A percentile compares a stretch with the other conserved stretches of the same genome.
Conservation (phyloP, 2,113 vertebrate species). For the Emberiza fucata region DNA sequence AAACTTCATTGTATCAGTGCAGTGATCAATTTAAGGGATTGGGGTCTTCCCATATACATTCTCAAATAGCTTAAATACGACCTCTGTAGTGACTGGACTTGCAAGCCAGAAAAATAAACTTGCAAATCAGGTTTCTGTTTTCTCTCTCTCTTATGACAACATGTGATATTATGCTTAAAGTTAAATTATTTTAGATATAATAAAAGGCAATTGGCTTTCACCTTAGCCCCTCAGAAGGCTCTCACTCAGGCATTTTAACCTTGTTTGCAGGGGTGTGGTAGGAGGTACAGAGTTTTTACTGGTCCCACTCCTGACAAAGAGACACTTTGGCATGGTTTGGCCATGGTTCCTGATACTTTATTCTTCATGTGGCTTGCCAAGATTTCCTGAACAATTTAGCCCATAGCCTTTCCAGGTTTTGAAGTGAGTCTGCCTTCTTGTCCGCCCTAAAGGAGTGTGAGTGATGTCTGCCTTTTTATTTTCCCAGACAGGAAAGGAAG, state of each 20-base stretch:
- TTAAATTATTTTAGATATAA: neutral
- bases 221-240: neutral
- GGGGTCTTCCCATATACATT: neutral
- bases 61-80: neutral
- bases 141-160: neutral
- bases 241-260: neutral
- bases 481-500: neutral
- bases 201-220: neutral
- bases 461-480: neutral
- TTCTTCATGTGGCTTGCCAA: fast-evolving
- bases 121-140: neutral
- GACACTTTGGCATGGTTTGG: neutral
- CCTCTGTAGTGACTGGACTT: neutral
- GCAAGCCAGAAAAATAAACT: neutral
- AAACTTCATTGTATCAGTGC: neutral
- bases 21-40: neutral
- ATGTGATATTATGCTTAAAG: neutral
- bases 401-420: neutral
- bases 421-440: neutral
- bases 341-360: too few relatives aligned
- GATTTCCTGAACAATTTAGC: neutral
- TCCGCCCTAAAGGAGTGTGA: neutral
- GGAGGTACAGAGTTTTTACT: neutral
- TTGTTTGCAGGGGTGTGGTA: neutral
- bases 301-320: too few relatives aligned